Conservation (phyloP, 2,888 invertebrate species). For the Ernsta delagoae region DNA sequence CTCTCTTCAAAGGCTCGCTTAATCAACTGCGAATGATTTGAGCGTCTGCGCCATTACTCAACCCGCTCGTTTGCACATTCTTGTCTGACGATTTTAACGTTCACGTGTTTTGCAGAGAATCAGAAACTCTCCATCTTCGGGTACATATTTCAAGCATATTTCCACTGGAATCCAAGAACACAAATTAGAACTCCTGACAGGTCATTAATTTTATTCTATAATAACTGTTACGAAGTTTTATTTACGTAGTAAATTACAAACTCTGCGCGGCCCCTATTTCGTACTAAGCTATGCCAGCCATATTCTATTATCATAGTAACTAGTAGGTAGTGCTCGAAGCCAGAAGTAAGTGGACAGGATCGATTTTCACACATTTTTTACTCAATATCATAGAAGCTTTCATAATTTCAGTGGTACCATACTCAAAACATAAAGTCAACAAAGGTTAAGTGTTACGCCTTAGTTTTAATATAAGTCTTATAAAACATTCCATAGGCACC, state of each 20-base stretch:
- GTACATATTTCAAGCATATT: slow-evolving; percentile 27
- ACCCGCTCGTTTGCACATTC: slow-evolving; percentile 70
- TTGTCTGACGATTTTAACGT: slow-evolving; percentile 41
- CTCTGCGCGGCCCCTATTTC: neutral
- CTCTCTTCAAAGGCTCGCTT: slow-evolving; percentile 75
- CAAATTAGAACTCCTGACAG: slow-evolving; percentile 30
- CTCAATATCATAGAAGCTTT: too few relatives aligned
- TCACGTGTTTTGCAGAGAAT: slow-evolving; percentile 26
- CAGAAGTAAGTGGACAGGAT: too few relatives aligned
- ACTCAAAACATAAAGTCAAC: too few relatives aligned
- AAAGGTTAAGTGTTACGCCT: too few relatives aligned
- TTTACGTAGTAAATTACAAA: slow-evolving; percentile 16
- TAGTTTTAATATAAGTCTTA: too few relatives aligned
- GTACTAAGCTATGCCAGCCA: neutral
- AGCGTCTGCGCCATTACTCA: slow-evolving; percentile 71
- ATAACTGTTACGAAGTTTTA: slow-evolving; percentile 19
- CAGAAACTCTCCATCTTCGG: slow-evolving; percentile 45
- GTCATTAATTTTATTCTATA: slow-evolving; percentile 29
- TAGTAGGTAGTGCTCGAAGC: too few relatives aligned
- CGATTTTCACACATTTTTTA: too few relatives aligned
- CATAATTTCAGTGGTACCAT: too few relatives aligned
- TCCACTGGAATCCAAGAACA: slow-evolving; percentile 29
- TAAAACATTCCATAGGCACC: too few relatives aligned
- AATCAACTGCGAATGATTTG: slow-evolving; percentile 76
- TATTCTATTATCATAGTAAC: too few relatives aligned